A percentile compares a stretch with the other conserved stretches of the same genome.
Evolutionary conservation across 1,140 invertebrate genomes (phyloP).

Genomic region (Glomeris maerens): DNA sequence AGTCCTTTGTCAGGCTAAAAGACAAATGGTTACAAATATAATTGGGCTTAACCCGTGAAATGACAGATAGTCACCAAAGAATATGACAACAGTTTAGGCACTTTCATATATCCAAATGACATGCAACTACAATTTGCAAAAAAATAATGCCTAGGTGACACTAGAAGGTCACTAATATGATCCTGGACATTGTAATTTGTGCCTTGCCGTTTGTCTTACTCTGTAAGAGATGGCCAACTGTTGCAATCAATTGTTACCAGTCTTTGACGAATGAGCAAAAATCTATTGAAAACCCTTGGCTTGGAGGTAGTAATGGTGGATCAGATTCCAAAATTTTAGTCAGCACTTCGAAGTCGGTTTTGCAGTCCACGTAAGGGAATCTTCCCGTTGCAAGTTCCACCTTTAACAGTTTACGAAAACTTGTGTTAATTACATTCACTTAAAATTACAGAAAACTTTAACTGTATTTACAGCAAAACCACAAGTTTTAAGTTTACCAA

Average conservation of each 20-base stretch:
- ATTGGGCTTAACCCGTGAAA: too few relatives aligned
- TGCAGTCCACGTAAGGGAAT: slow-evolving; percentile 85
- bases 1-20: slow-evolving; percentile 84
- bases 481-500: slow-evolving; percentile 54
- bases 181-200: slow-evolving; percentile 22
- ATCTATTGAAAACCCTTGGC: slow-evolving; percentile 56
- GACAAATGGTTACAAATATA: too few relatives aligned
- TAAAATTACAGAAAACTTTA: neutral
- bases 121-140: slow-evolving; percentile 12
- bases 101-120: too few relatives aligned
- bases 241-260: slow-evolving; percentile 40
- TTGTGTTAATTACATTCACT: neutral
- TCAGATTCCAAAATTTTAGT: slow-evolving; percentile 77
- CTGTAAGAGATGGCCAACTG: neutral
- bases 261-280: slow-evolving; percentile 70
- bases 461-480: neutral
- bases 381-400: slow-evolving; percentile 26
- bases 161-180: slow-evolving; percentile 20
- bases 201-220: neutral
- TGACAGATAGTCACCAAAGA: too few relatives aligned
- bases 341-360: slow-evolving; percentile 91
- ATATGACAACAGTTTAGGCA: too few relatives aligned
- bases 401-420: slow-evolving; percentile 5
- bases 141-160: slow-evolving; percentile 19
- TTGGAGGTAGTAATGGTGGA: slow-evolving; percentile 62